Base-by-base conservation (phyloP, 2,888 invertebrate species). In the Mimachlamys varia region DNA sequence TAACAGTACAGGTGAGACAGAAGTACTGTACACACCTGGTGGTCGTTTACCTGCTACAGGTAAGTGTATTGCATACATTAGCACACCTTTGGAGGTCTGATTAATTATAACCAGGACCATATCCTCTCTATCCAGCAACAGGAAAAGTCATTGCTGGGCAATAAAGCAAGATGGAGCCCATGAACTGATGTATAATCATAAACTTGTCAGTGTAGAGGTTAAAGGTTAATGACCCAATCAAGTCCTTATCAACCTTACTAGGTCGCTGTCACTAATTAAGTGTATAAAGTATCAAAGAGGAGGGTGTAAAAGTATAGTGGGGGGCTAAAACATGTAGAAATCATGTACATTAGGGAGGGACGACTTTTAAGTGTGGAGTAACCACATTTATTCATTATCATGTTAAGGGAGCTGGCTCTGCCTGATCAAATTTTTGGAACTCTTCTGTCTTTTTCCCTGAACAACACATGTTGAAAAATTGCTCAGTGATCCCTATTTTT, bases 101-200 rank as follows among this genome's bases (percentile, higher is more conserved):
- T 76, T 76, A 17, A 53, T 13, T 53, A 17, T 53, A 33, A 76
- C 76, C 27, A 27, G 76, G 27, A 53, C 19, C 53, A 53, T n/a
- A n/a, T 19, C 53, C 19, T 13, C 19, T 76, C 10, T 1, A 76
- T 27, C 2, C 76, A 76, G 33, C 76, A 76, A 2, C 33, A 76
- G 76, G 76, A 76, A 76, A 76, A 33, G 76, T 33, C 76, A 76
- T 27, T 76, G 62, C 7, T 62, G 27, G 33, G 33, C 33, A 27
- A 33, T 76, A 76, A 76, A 76, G 13, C 33, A 76, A 76, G 76
- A 76, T 76, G 76, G 76, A 76, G 76, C 76, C 76, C 27, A 76
- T 76, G 76, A 15, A 76, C 76, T 76, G 27, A 76, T 76, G 76
- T 76, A 76, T 76, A 76, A 76, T 27, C 76, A 76, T 76, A 76